Evolutionary conservation across 2,888 invertebrate species (phyloP).

Genomic region (Saturnia japonica): DNA sequence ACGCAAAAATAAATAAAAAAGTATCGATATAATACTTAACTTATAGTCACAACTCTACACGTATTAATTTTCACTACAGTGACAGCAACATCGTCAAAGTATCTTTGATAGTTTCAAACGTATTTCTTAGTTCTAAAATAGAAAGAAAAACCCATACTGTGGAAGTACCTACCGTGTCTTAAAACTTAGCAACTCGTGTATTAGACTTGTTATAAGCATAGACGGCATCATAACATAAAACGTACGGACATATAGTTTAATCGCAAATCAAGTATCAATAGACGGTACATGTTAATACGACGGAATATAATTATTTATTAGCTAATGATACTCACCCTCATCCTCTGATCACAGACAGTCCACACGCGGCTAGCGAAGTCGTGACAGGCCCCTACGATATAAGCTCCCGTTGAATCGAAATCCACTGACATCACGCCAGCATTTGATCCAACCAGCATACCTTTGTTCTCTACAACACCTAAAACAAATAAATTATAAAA

Average conservation of each 20-base stretch:
- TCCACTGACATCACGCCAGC: slow-evolving; percentile 98
- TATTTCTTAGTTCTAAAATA: background rate
- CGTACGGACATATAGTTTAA: background rate
- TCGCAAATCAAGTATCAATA: background rate
- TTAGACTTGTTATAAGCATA: background rate
- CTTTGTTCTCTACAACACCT: slow-evolving; percentile 88
- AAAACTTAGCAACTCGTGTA: background rate
- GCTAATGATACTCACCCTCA: slow-evolving; percentile 86
- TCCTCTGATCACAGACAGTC: slow-evolving; percentile 94
- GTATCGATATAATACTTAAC: background rate
- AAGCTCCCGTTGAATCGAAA: slow-evolving; percentile 94
- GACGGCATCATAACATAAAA: background rate
- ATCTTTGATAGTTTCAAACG: background rate
- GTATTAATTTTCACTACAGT: background rate
- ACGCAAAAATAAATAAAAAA: background rate
- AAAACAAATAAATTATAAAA: slow-evolving; percentile 39
- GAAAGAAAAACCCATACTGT: background rate
- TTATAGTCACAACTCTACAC: background rate
- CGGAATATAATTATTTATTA: background rate
- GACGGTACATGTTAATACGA: background rate
- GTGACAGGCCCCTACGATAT: slow-evolving; percentile 95
- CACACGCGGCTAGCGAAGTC: slow-evolving; percentile 98
- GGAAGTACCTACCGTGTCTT: background rate
- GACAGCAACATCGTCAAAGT: background rate
- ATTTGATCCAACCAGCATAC: slow-evolving; percentile 95